Conservation (phyloP, 2,113 vertebrate species). For the Paradoxurus hermaphroditus region DNA sequence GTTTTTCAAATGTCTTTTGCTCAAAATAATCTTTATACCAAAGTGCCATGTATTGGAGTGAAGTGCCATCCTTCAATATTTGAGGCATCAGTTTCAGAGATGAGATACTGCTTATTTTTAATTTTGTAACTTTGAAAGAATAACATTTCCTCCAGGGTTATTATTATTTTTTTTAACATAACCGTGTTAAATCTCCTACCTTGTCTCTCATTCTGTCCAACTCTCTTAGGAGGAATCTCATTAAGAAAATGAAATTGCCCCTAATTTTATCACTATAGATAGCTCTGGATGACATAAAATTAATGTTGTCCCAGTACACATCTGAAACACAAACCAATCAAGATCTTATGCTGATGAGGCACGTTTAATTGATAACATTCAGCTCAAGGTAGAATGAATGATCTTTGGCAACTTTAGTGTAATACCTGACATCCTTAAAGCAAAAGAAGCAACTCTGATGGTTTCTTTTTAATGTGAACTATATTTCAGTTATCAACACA, state of each 20-base stretch:
- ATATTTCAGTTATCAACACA: not conserved
- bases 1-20: not conserved
- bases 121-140: conserved; percentile 32
- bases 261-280: conserved; percentile 71
- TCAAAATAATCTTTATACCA: not conserved
- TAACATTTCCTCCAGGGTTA: not conserved
- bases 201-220: conserved; percentile 13
- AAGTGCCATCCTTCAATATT: not conserved
- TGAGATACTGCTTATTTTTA: not conserved
- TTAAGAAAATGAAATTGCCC: conserved; percentile 76
- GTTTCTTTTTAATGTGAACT: not conserved
- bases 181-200: not conserved
- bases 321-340: conserved; percentile 49
- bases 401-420: conserved; percentile 44
- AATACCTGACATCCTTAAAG: not conserved
- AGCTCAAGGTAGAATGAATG: conserved; percentile 41
- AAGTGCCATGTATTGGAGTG: not conserved
- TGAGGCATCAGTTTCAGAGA: not conserved
- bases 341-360: not conserved
- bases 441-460: not conserved
- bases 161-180: not conserved
- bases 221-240: conserved; percentile 69
- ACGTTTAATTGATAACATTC: conserved; percentile 63
- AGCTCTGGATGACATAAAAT: conserved; percentile 59
- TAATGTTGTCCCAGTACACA: conserved; percentile 52